Evolutionary conservation across 1,140 invertebrate species (phyloP), one percentile per base, ranked within the genome.

Genomic region (Halictus rubicundus): DNA sequence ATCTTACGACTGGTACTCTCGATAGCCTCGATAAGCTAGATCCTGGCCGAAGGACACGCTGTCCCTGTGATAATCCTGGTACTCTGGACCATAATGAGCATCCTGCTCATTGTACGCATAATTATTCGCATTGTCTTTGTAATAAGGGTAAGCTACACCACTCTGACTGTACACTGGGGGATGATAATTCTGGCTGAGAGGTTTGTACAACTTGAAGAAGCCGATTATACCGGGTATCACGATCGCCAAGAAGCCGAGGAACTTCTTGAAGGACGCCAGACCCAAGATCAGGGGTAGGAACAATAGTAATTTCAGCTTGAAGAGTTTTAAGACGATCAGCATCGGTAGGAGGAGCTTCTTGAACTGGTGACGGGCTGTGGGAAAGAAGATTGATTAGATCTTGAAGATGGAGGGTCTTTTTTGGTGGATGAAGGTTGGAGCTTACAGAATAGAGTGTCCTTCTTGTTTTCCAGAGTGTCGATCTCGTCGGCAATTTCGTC

Each of bases 301-400:
- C 5, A 97, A 93, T 1, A 97, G 92, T 23, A 97, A 92, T 85
- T 97, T 97, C 86, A 97, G 86, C 90, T 97, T 97, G 94, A 97
- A 97, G 64, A 97, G 93, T 90, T 97, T 97, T 74, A 97, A 89
- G 69, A 97, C 95, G 75, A 97, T 90, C 84, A 97, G 90, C 94
- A 97, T 94, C 0, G 96, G 96, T 80, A 97, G 96, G 84, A 97
- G 95, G n/a, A 97, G 93, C 88, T 96, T 97, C 94, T 96, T 96
- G 68, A 97, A 91, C 89, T 96, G 95, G 88, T 96, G 95, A 19
- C 96, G 95, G 81, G 96, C 96, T 97, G 93, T 59, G 71, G 63
- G 23, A 32, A 64, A 52, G 9, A 32, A 16, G 32, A 60, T n/a
- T n/a, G 25, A 1, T 37, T 46, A 19, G 19, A n/a, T 9, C 2